Evolutionary conservation across 1,140 invertebrate species (phyloP).

Genomic region (Scaptodrosophila lebanonensis): DNA sequence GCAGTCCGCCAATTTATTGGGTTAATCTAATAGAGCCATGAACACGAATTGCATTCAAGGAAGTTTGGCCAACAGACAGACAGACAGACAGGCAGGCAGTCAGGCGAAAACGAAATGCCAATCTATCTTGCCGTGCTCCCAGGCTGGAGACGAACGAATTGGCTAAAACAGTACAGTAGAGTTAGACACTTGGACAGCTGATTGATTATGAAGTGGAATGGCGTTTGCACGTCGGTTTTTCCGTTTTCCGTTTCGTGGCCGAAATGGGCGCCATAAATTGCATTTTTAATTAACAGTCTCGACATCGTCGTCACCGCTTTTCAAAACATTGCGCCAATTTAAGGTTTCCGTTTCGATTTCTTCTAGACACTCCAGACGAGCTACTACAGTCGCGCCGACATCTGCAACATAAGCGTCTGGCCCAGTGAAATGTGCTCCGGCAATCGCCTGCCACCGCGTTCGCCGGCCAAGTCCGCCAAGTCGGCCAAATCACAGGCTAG

Average conservation of each 20-base stretch:
- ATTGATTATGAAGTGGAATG: conserved; percentile 27
- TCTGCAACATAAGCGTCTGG: conserved; percentile 62
- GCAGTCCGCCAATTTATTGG: conserved; percentile 5
- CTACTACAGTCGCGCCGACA: conserved; percentile 61
- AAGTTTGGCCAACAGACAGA: too few species aligned
- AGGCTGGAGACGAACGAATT: too few species aligned
- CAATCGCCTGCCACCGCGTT: conserved; percentile 57
- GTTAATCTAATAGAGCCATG: conserved; percentile 27
- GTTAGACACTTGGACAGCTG: too few species aligned
- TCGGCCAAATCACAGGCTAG: conserved; percentile 54
- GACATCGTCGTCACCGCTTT: neutral
- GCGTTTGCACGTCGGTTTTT: conserved; percentile 22
- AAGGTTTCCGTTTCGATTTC: neutral
- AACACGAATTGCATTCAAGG: conserved; percentile 17
- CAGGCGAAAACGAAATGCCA: too few species aligned
- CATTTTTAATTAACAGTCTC: conserved; percentile 42
- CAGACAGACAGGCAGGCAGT: too few species aligned
- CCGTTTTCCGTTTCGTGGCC: neutral
- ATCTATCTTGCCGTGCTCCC: too few species aligned
- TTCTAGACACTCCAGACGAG: conserved; percentile 2
- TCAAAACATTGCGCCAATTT: neutral
- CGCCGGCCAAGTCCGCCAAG: conserved; percentile 57
- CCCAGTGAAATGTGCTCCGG: conserved; percentile 31
- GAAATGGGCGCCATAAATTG: too few species aligned
- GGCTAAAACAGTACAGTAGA: too few species aligned